phyloP scores from a whole-genome alignment of 2,797 vertebrate genomes.

The Anomalospiza imberbis region DNA sequence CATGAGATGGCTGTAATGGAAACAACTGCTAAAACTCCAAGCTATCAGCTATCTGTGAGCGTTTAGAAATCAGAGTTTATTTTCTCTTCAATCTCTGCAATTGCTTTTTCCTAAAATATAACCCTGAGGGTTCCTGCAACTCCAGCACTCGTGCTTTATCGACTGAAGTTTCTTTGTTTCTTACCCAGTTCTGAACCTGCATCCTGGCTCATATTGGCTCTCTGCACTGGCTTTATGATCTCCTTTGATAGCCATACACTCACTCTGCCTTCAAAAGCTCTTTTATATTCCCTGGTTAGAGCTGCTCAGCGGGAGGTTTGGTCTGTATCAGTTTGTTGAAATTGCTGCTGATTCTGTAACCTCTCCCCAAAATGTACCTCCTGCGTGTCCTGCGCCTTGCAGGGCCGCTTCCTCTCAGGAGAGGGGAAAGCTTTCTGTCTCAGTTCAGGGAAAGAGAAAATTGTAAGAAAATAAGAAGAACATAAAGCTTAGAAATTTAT shows the following conservation, averaged over 20 bases:
- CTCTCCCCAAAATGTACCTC: background rate
- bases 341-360: background rate
- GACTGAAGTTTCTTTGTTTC: background rate
- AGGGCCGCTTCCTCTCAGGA: background rate
- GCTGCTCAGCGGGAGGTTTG: background rate
- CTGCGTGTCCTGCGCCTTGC: background rate
- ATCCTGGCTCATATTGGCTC: background rate
- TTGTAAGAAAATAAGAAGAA: background rate
- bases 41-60: background rate
- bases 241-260: background rate
- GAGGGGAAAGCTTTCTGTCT: background rate
- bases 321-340: background rate
- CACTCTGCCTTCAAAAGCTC: background rate
- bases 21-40: background rate
- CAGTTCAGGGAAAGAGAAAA: background rate
- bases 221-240: background rate
- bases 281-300: background rate
- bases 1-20: conserved; percentile 26
- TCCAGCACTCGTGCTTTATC: background rate
- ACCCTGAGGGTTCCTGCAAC: background rate
- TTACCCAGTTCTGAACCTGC: background rate
- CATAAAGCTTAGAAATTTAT: background rate
- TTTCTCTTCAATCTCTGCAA: conserved; percentile 9
- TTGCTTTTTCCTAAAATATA: conserved; percentile 40
- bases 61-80: conserved; percentile 15